Conservation (phyloP, 2,888 invertebrate genomes). For the Pseudanteris insignis region DNA sequence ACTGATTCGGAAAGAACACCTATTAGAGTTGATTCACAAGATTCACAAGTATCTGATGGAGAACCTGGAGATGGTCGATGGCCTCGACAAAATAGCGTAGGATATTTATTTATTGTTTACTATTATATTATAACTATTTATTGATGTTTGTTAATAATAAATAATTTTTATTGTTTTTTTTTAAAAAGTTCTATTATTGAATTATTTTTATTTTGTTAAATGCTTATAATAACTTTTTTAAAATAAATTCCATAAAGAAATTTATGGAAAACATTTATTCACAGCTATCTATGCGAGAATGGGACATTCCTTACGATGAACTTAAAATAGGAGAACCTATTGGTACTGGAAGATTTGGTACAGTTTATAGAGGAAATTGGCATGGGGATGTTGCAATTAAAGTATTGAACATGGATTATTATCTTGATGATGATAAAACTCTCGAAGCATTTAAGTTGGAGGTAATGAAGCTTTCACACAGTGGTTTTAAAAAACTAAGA, state of each 20-base stretch:
- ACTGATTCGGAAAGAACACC: constrained; percentile 87
- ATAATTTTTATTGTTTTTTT: neutral
- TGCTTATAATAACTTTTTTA: too few relatives aligned
- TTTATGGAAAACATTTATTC: constrained; percentile 45
- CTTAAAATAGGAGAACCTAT: constrained; percentile 86
- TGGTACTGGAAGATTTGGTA: constrained; percentile 93
- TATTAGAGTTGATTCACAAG: constrained; percentile 83
- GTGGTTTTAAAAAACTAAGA: too few relatives aligned
- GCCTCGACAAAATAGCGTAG: constrained; percentile 85
- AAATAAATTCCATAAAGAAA: constrained; percentile 29
- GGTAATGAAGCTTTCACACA: too few relatives aligned
- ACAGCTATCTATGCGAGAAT: constrained; percentile 89
- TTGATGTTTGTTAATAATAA: constrained; percentile 1
- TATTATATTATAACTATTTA: too few relatives aligned
- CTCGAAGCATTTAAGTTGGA: constrained; percentile 95
- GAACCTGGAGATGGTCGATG: constrained; percentile 71
- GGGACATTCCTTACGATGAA: constrained; percentile 99
- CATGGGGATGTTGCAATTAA: constrained; percentile 98
- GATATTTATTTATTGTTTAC: constrained; percentile 62
- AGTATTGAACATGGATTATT: constrained; percentile 89
- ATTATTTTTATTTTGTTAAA: constrained; percentile 11
- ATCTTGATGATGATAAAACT: constrained; percentile 85
- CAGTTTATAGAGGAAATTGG: constrained; percentile 95
- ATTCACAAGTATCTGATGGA: constrained; percentile 77
- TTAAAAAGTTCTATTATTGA: neutral